phyloP scores from a whole-genome alignment of 1,140 invertebrate genomes.

The Antheraea mylitta region DNA sequence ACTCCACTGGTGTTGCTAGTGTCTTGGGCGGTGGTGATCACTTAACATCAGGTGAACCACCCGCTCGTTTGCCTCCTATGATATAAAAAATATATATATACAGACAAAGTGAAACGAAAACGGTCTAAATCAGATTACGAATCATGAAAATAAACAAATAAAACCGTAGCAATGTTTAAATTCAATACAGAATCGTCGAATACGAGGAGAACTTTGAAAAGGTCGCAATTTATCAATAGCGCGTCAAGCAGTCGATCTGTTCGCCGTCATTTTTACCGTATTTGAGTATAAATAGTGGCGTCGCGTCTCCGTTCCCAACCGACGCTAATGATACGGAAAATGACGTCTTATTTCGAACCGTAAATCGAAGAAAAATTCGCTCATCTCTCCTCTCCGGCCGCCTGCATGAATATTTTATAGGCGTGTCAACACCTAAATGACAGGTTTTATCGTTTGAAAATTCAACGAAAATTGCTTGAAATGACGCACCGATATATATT shows the following conservation, averaged over 20 bases:
- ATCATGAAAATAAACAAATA: not conserved
- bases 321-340: conserved; percentile 80
- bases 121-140: too few relatives aligned
- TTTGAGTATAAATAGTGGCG: conserved; percentile 77
- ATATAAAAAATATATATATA: too few relatives aligned
- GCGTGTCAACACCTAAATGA: conserved; percentile 77
- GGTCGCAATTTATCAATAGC: conserved; percentile 75
- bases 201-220: conserved; percentile 61
- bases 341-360: conserved; percentile 78
- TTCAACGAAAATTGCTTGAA: conserved; percentile 76
- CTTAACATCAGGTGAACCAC: too few relatives aligned
- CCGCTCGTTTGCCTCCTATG: too few relatives aligned
- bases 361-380: conserved; percentile 77
- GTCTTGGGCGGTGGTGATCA: too few relatives aligned
- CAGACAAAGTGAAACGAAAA: too few relatives aligned
- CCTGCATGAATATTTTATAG: conserved; percentile 78
- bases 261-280: conserved; percentile 76
- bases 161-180: conserved; percentile 9
- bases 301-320: conserved; percentile 56
- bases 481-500: conserved; percentile 71
- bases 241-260: conserved; percentile 72
- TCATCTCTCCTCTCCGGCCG: conserved; percentile 65
- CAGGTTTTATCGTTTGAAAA: conserved; percentile 79
- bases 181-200: conserved; percentile 45
- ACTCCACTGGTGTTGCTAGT: too few relatives aligned